Evolutionary conservation across 2,113 vertebrate genomes (phyloP).

Genomic region (Apteryx mantelli): DNA sequence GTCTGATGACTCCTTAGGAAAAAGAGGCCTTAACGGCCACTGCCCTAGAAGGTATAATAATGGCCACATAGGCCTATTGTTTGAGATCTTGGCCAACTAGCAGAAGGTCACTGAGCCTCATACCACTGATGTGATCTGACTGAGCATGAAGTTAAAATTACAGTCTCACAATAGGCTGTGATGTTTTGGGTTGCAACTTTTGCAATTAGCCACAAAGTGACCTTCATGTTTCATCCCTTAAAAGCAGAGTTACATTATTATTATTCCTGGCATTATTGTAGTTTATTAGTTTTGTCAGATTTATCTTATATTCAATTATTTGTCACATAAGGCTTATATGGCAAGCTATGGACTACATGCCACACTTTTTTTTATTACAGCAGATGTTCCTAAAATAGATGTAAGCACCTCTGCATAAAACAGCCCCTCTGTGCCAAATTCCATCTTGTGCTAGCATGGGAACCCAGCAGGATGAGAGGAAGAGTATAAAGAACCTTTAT

Average conservation of each 20-base stretch:
- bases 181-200: constrained; percentile 44
- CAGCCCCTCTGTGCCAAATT: constrained; percentile 55
- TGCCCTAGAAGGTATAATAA: background rate
- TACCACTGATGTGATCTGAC: constrained; percentile 33
- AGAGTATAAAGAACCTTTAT: constrained; percentile 53
- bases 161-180: background rate
- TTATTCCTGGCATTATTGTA: constrained; percentile 6
- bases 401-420: constrained; percentile 54
- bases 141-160: constrained; percentile 58
- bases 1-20: constrained; percentile 14
- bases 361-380: constrained; percentile 54
- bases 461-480: constrained; percentile 48
- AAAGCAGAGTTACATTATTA: constrained; percentile 39
- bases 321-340: constrained; percentile 58
- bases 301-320: constrained; percentile 64
- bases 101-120: constrained; percentile 33
- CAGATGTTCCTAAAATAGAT: constrained; percentile 65
- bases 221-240: constrained; percentile 11
- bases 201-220: constrained; percentile 56
- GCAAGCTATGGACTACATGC: constrained; percentile 42
- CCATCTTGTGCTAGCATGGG: constrained; percentile 46
- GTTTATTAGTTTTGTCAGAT: constrained; percentile 57
- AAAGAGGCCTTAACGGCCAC: background rate
- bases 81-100: constrained; percentile 28
- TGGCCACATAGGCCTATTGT: constrained; percentile 5